A percentile compares a stretch with the other conserved stretches of the same genome.
Evolutionary conservation across 2,113 vertebrate genomes (phyloP).

Genomic region (Leucoraja erinaceus): DNA sequence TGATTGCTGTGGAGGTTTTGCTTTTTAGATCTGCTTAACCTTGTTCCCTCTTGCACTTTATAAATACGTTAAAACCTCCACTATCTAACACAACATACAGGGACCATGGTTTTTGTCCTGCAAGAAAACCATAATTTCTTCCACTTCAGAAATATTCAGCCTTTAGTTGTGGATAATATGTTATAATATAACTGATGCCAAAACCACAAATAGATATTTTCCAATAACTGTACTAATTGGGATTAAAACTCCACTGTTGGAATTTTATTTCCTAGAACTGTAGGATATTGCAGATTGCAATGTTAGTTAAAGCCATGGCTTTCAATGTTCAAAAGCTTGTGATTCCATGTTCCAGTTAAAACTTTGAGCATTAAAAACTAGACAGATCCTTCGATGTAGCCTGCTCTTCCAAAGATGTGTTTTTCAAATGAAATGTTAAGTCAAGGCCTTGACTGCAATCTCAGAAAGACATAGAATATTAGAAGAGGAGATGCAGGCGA

Average conservation of each 20-base stretch:
- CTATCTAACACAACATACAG: background rate
- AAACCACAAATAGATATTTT: background rate
- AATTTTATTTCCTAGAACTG: background rate
- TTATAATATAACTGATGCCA: background rate
- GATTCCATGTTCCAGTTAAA: too few relatives aligned
- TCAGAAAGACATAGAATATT: too few relatives aligned
- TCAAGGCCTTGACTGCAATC: too few relatives aligned
- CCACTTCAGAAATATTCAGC: background rate
- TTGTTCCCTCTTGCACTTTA: background rate
- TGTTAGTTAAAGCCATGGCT: too few relatives aligned
- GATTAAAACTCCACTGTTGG: background rate
- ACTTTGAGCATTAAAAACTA: too few relatives aligned
- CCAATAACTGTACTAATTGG: background rate
- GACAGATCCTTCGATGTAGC: too few relatives aligned
- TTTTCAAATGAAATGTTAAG: too few relatives aligned
- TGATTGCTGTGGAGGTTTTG: slow-evolving; percentile 13
- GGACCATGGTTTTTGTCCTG: background rate
- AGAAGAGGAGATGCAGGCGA: too few relatives aligned
- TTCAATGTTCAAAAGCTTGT: too few relatives aligned
- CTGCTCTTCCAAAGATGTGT: too few relatives aligned
- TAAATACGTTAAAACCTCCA: background rate
- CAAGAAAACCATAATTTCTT: background rate
- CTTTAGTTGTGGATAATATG: background rate
- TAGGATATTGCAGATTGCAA: background rate
- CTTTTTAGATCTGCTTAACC: background rate